These are phyloP conservation scores for Metridium senile DNA, from an alignment of 92 coral and sea anemone genomes.

Conservation along the genomic window DNA sequence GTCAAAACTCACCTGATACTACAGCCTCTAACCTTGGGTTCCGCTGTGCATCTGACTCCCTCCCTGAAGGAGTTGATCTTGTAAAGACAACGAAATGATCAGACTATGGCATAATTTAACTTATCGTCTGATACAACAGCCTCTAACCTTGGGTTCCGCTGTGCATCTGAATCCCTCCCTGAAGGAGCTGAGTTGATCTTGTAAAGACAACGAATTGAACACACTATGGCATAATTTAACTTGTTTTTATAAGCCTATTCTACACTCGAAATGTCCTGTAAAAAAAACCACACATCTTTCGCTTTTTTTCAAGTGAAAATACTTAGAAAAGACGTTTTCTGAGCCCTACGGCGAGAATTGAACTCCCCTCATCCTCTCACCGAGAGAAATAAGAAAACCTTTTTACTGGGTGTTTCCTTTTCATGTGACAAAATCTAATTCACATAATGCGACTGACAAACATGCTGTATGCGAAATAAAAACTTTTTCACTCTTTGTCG, in stretches of 20 bases:
- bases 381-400: too few species aligned
- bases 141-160: constrained; percentile 96
- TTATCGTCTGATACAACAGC: constrained; percentile 98
- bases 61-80: constrained; percentile 62
- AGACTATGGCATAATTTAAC: too few species aligned
- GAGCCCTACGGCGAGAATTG: too few species aligned
- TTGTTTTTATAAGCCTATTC: too few species aligned
- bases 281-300: background rate
- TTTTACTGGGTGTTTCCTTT: too few species aligned
- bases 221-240: too few species aligned
- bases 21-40: constrained; percentile 98
- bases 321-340: background rate
- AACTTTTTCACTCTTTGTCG: too few species aligned
- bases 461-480: too few species aligned
- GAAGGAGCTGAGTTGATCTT: constrained; percentile 55
- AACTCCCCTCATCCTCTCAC: too few species aligned
- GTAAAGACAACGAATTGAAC: background rate
- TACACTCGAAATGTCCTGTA: too few species aligned
- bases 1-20: constrained; percentile 94
- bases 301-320: background rate
- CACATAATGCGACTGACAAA: too few species aligned
- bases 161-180: constrained; percentile 72
- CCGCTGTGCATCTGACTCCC: constrained; percentile 80
- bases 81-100: background rate
- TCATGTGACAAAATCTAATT: too few species aligned